Evolutionary conservation across 30 jellyfish, hydroid and myxozoan genomes (phyloP).

Genomic region (Aurelia coerulea): DNA sequence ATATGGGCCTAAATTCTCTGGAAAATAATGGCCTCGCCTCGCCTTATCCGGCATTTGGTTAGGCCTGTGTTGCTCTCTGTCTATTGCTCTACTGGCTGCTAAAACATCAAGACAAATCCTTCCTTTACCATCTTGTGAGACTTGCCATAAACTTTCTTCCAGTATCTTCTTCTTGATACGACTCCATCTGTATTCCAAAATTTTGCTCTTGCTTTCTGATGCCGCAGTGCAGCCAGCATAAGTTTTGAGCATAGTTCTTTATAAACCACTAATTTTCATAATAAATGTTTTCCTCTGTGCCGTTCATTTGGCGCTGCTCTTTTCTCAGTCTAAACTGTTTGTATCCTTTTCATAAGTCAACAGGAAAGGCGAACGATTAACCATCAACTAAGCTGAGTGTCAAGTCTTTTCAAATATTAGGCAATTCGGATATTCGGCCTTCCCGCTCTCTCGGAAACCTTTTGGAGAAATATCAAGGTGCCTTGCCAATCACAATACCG

Average conservation of each 20-base stretch:
- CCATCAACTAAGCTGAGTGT: background rate
- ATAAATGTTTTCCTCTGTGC: background rate
- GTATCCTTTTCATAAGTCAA: constrained; percentile 21
- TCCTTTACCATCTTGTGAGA: constrained; percentile 63
- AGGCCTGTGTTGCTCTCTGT: too few species aligned
- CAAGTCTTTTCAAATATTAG: too few species aligned
- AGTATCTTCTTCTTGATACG: constrained; percentile 59
- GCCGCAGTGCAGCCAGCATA: background rate
- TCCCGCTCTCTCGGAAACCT: too few species aligned
- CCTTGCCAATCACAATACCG: too few species aligned
- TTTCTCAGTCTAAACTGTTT: background rate
- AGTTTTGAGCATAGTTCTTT: constrained; percentile 9
- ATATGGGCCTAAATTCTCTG: too few species aligned
- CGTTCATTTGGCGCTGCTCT: too few species aligned
- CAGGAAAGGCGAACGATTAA: constrained; percentile 14
- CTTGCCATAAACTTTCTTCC: constrained; percentile 76
- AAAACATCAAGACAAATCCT: too few species aligned
- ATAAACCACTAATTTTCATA: background rate
- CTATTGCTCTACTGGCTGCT: too few species aligned
- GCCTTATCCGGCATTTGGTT: too few species aligned
- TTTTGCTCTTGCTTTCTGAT: constrained; percentile 56
- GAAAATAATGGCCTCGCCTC: too few species aligned
- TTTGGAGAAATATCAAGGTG: too few species aligned
- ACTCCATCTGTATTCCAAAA: constrained; percentile 81
- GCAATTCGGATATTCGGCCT: too few species aligned